Conservation (phyloP, 2,888 invertebrate species). For the Syritta pipiens region DNA sequence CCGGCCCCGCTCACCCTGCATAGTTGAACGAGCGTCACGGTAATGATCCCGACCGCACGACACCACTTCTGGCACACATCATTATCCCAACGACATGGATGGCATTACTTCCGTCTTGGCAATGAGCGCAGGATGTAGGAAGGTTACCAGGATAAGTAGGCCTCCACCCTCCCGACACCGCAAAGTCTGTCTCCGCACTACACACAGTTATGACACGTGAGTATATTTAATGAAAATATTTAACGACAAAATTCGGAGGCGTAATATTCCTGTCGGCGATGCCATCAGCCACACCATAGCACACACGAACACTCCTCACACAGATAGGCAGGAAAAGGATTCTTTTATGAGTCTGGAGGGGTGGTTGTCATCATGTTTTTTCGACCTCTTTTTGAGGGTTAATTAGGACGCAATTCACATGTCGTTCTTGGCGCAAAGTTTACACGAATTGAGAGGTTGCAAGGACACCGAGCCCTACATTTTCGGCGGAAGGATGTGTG, state of each 20-base stretch:
- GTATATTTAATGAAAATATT: constrained; percentile 50
- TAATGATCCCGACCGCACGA: constrained; percentile 55
- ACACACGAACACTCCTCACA: too few species aligned
- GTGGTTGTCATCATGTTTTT: not conserved
- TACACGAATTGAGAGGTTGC: constrained; percentile 42
- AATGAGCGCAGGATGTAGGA: constrained; percentile 31
- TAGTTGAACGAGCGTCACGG: constrained; percentile 35
- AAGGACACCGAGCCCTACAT: constrained; percentile 27
- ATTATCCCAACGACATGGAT: constrained; percentile 43
- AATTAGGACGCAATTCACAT: constrained; percentile 8
- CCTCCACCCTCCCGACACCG: not conserved
- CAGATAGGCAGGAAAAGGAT: not conserved
- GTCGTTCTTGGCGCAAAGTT: not conserved
- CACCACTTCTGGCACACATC: constrained; percentile 55
- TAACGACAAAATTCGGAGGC: constrained; percentile 55
- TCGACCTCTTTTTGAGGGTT: constrained; percentile 9
- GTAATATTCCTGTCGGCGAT: constrained; percentile 29
- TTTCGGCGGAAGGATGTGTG: not conserved
- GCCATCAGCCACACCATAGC: not conserved
- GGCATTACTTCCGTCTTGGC: constrained; percentile 56
- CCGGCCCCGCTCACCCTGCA: constrained; percentile 8
- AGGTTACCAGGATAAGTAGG: constrained; percentile 46
- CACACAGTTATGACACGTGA: constrained; percentile 40
- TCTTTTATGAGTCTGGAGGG: not conserved
- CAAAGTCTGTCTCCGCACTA: not conserved